Percentiles rank a stretch among this genome's conserved stretches.
Conservation (phyloP, 2,797 vertebrate species). For the Psittacula derbiana region DNA sequence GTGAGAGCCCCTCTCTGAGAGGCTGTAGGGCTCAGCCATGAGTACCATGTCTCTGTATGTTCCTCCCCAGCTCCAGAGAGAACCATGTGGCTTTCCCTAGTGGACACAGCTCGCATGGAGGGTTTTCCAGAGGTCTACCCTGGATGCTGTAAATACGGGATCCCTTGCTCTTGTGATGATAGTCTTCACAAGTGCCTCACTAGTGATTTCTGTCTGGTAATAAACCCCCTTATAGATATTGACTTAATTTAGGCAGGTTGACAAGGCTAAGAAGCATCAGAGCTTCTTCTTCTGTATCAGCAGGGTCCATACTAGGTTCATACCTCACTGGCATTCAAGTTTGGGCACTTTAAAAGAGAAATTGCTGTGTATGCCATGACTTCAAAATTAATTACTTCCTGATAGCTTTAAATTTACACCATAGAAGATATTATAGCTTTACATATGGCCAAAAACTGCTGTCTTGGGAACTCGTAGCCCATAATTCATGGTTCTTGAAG, state of each 20-base stretch:
- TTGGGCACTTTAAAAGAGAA: not conserved
- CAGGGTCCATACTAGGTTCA: not conserved
- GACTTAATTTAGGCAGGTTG: not conserved
- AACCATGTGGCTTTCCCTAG: not conserved
- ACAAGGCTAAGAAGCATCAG: not conserved
- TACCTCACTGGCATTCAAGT: not conserved
- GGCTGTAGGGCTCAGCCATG: not conserved
- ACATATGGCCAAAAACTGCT: not conserved
- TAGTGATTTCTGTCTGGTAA: not conserved
- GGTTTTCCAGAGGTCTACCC: not conserved
- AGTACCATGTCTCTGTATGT: accelerated
- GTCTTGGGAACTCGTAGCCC: not conserved
- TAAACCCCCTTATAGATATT: not conserved
- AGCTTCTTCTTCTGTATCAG: not conserved
- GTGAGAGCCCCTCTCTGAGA: not conserved
- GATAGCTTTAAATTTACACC: not conserved
- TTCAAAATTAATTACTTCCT: not conserved
- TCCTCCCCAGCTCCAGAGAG: not conserved
- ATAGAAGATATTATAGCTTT: not conserved
- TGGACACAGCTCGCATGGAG: not conserved
- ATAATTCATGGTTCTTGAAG: not conserved
- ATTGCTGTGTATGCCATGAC: not conserved
- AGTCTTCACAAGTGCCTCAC: not conserved
- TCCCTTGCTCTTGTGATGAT: not conserved
- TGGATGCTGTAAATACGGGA: not conserved